Percentiles rank a stretch among this genome's conserved stretches.
Evolutionary conservation across 2,113 vertebrate genomes (phyloP).

Genomic region (Eudyptes chrysolophus): DNA sequence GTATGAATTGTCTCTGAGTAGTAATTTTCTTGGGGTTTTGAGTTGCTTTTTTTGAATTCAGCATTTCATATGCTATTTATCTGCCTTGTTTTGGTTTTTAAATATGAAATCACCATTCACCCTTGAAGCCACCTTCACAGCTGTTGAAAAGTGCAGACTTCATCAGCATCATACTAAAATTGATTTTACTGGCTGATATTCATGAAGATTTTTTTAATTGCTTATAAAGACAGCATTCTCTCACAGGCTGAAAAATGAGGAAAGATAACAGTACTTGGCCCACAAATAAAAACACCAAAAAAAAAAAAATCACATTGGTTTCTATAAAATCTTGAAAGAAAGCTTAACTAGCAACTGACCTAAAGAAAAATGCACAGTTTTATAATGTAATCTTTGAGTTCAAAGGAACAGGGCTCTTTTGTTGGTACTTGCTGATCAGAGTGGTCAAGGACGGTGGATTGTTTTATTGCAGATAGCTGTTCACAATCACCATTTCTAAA

Average conservation of each 20-base stretch:
- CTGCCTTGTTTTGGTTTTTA: neutral
- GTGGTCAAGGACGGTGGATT: neutral
- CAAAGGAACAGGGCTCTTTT: neutral
- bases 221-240: neutral
- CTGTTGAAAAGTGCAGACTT: neutral
- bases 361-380: neutral
- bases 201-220: neutral
- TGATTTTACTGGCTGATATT: neutral
- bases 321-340: neutral
- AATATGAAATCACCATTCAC: neutral
- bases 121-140: slow-evolving; percentile 17
- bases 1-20: neutral
- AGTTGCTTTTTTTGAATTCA: neutral
- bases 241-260: neutral
- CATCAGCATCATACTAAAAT: neutral
- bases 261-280: neutral
- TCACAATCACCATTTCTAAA: neutral
- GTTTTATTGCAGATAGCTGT: neutral
- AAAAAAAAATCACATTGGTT: neutral
- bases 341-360: neutral
- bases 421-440: neutral
- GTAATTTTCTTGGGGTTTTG: neutral
- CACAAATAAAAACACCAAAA: neutral
- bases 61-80: neutral
- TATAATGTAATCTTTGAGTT: neutral